Conservation (phyloP, 1,140 invertebrate species). For the Carposina sasakii region DNA sequence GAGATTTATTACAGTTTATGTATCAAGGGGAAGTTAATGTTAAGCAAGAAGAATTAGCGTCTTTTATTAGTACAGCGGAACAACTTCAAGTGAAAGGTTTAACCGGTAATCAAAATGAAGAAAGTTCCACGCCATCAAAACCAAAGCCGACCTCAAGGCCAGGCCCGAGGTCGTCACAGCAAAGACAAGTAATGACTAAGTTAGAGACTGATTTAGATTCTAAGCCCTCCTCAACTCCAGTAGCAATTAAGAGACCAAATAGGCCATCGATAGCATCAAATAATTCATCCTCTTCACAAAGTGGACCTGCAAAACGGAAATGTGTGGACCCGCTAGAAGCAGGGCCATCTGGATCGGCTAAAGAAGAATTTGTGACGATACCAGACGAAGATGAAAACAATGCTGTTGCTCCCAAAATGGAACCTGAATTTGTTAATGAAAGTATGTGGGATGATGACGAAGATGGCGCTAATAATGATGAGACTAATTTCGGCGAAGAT, state of each 20-base stretch:
- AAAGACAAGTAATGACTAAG: slow-evolving; percentile 73
- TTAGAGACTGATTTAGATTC: slow-evolving; percentile 73
- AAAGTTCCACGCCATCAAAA: slow-evolving; percentile 71
- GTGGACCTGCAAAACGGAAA: slow-evolving; percentile 71
- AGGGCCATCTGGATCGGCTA: slow-evolving; percentile 66
- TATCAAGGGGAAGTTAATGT: slow-evolving; percentile 91
- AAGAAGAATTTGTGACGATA: slow-evolving; percentile 73
- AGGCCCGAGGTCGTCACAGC: slow-evolving; percentile 73
- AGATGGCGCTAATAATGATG: slow-evolving; percentile 70
- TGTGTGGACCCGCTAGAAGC: slow-evolving; percentile 72
- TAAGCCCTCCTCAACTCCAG: slow-evolving; percentile 72
- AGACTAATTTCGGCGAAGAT: slow-evolving; percentile 72
- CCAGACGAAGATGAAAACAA: slow-evolving; percentile 71
- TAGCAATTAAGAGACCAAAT: slow-evolving; percentile 74
- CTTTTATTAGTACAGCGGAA: slow-evolving; percentile 89
- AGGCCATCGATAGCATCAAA: slow-evolving; percentile 73
- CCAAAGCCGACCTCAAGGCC: slow-evolving; percentile 73
- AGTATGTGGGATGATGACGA: slow-evolving; percentile 72
- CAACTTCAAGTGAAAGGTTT: slow-evolving; percentile 89
- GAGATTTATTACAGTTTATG: slow-evolving; percentile 88
- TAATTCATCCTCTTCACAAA: slow-evolving; percentile 72
- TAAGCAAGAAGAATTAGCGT: slow-evolving; percentile 85
- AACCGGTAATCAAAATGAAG: slow-evolving; percentile 75
- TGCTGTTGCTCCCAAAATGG: slow-evolving; percentile 71
- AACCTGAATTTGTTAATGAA: slow-evolving; percentile 72